Percentiles rank a stretch among this genome's conserved stretches.
These are phyloP conservation scores for Eilema sororculum DNA, from an alignment of 2,888 invertebrate genomes.

Conservation along the genomic window DNA sequence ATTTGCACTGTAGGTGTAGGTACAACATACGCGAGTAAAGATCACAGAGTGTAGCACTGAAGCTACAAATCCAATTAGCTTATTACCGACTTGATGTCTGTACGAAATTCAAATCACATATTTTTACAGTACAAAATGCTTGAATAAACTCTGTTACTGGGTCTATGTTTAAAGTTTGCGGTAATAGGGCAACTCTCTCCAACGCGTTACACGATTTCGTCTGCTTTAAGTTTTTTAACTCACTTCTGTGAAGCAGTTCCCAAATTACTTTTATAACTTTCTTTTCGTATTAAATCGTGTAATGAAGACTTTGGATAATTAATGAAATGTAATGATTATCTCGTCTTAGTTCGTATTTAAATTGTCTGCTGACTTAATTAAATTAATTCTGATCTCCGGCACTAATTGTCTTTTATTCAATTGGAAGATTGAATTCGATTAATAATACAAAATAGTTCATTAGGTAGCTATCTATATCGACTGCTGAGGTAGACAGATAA, in stretches of 20 bases:
- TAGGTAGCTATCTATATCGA: constrained; percentile 19
- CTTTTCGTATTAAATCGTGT: constrained; percentile 39
- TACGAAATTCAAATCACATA: constrained; percentile 36
- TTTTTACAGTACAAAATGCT: constrained; percentile 46
- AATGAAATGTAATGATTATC: constrained; percentile 57
- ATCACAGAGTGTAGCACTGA: constrained; percentile 10
- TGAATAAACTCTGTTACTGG: constrained; percentile 46
- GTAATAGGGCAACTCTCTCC: constrained; percentile 49
- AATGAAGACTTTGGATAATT: constrained; percentile 45
- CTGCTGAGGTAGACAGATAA: constrained; percentile 23
- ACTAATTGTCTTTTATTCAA: constrained; percentile 67
- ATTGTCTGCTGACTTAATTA: constrained; percentile 59
- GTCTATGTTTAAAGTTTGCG: constrained; percentile 47
- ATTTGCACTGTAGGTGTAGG: background rate
- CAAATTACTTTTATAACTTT: constrained; percentile 48
- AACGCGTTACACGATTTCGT: constrained; percentile 46
- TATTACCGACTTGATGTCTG: constrained; percentile 40
- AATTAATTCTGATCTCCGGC: constrained; percentile 60
- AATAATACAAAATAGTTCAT: constrained; percentile 42
- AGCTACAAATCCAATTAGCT: constrained; percentile 33
- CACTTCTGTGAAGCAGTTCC: constrained; percentile 48
- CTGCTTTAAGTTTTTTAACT: constrained; percentile 47
- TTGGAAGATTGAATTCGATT: constrained; percentile 58
- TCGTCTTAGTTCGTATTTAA: constrained; percentile 54
- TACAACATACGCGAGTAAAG: constrained; percentile 3